Evolutionary conservation across 2,113 vertebrate genomes (phyloP).

Genomic region (Psilopsiagon aurifrons): DNA sequence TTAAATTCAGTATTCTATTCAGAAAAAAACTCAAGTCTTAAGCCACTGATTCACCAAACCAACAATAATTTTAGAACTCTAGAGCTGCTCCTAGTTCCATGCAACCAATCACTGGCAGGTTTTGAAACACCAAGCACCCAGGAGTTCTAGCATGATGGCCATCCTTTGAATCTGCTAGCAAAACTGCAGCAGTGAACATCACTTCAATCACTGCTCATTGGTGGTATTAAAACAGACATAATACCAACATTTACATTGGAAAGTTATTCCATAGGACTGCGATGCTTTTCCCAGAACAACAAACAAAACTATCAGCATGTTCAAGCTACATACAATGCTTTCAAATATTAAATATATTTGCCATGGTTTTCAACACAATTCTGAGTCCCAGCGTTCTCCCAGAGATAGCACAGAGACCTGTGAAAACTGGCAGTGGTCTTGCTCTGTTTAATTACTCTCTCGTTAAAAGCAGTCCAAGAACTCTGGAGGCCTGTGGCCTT

Average conservation of each 20-base stretch:
- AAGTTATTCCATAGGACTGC: neutral
- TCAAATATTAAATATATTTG: neutral
- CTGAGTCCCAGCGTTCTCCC: neutral
- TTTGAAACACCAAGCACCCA: neutral
- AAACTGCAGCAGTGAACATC: neutral
- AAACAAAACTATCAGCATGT: neutral
- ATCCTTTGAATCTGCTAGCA: neutral
- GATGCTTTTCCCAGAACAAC: neutral
- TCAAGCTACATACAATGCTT: neutral
- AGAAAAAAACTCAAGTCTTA: neutral
- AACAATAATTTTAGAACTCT: neutral
- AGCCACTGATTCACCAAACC: neutral
- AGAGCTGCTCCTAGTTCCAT: neutral
- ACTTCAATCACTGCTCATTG: neutral
- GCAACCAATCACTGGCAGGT: neutral
- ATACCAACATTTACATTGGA: neutral
- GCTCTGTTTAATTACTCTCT: neutral
- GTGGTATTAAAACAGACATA: neutral
- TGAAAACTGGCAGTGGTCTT: neutral
- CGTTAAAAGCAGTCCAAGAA: neutral
- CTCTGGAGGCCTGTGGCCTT: neutral
- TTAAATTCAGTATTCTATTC: neutral
- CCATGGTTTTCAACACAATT: neutral
- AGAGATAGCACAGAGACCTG: neutral
- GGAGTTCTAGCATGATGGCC: fast-evolving